Base-by-base conservation (phyloP, 2,113 vertebrate species). In the Prunella fulvescens region DNA sequence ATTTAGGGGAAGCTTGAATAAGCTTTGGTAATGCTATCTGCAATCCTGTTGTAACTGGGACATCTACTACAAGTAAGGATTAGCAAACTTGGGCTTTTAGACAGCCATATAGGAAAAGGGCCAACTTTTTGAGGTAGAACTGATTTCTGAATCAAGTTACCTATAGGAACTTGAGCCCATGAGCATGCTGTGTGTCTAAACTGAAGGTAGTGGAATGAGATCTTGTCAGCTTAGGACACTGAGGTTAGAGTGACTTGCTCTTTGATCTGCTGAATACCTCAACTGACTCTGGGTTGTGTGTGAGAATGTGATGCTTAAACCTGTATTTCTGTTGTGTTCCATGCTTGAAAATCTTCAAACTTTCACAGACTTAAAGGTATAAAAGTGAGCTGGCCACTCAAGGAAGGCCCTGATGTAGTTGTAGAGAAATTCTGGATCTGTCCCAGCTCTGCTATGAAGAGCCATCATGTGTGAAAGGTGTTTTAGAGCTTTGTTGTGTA, bases 101-200 rank as follows among this genome's bases (percentile, higher is more conserved):
- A 42, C 24, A 62, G 19, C 14, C 20, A 37, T 31, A 3, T 4
- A 44, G 44, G 45, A 29, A 53, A 94, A 76, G 19, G 8, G 17
- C 7, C 31, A 72, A 20, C 6, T 64, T 73, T 6, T 5, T 76
- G 17, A 48, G 62, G 9, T 16, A 57, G n/a, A 18, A 42, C 19
- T 76, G 7, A 18, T 25, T 71, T 86, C 11, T 73, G 37, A 54
- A 48, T 87, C 14, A 42, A 58, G 28, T 56, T 51, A 42, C 28
- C 2, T 26, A 1, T 15, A 3, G 44, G 10, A 26, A 9, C 25
- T n/a, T n/a, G 62, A 25, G 10, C 61, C 37, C 12, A 3, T 2
- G 11, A 39, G 40, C 5, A 12, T 76, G 17, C 37, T 88, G 58
- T 9, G 6, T 90, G 24, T 51, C 6, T 45, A 17, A 76, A 37